Evolutionary conservation across 2,888 invertebrate species (phyloP), one percentile per base, ranked within the genome.

Genomic region (Drosophila colorata): DNA sequence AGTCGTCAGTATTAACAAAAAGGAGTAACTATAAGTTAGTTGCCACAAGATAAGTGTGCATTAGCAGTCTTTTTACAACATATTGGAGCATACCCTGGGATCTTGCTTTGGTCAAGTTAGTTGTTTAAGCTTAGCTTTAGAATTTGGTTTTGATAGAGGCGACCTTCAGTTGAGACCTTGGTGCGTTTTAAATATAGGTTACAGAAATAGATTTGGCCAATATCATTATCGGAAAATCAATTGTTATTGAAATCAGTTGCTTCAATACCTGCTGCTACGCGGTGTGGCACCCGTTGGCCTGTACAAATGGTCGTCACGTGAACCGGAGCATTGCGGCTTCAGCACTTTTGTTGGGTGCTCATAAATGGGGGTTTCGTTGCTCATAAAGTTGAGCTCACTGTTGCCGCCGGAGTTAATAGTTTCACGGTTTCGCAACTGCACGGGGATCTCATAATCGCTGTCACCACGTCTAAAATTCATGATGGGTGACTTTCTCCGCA

Each of bases 211-310:
- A 60, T 38, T 37, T 47, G 13, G 14, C 38, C 23, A 38, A 37
- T 59, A 48, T 58, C 23, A 35, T 52, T 38, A 49, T 51, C 37
- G 20, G 6, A 2, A 49, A 16, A 11, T 9, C 23, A 6, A 23
- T 23, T 23, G 20, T 33, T 23, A 23, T 25, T 16, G 8, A 46
- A 11, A 13, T 35, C 33, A 37, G 40, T 51, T 47, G 63, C 43
- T 77, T 87, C 69, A 92, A 86, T 92, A 92, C 92, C 92, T 91
- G 90, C 91, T 91, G 86, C 91, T 90, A 68, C 91, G 69, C 6
- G 57, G 69, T n/a, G 64, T 47, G 56, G 49, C 66, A 67, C 76
- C 49, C 6, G 73, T 69, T 49, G 90, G 89, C 13, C 91, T 78
- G 67, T 91, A 91, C 16, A 90, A 77, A 47, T 87, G 74, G 43